A percentile compares a stretch with the other conserved stretches of the same genome.
phyloP scores from a whole-genome alignment of 2,113 vertebrate genomes.

The Isurus oxyrinchus region DNA sequence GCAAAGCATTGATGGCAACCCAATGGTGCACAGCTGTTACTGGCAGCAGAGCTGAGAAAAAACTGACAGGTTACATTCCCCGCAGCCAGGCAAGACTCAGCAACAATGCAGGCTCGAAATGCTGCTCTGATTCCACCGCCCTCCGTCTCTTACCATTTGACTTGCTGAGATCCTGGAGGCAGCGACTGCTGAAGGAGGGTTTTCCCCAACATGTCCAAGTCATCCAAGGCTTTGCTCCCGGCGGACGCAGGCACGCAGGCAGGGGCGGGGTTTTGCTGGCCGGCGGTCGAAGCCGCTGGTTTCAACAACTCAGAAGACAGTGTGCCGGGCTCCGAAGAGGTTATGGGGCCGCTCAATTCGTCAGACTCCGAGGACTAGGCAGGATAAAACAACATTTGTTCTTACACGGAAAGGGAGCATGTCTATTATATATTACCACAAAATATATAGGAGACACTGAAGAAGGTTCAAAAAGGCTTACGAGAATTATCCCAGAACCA shows the following conservation, averaged over 20 bases:
- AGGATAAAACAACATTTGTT: neutral
- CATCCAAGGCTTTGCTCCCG: slow-evolving; percentile 71
- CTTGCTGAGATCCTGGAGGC: slow-evolving; percentile 81
- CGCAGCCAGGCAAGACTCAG: neutral
- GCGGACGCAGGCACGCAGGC: slow-evolving; percentile 38
- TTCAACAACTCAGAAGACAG: slow-evolving; percentile 44
- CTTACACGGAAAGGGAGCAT: neutral
- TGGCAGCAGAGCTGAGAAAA: neutral
- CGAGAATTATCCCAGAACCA: neutral
- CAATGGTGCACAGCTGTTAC: neutral
- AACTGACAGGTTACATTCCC: neutral
- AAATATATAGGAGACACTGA: neutral
- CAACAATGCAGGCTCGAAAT: neutral
- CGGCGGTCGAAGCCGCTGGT: slow-evolving; percentile 48
- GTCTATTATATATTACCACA: neutral
- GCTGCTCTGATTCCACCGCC: neutral
- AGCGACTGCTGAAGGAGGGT: slow-evolving; percentile 84
- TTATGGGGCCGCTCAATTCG: slow-evolving; percentile 48
- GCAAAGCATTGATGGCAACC: neutral
- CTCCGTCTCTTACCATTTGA: slow-evolving; percentile 72
- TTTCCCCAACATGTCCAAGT: slow-evolving; percentile 85
- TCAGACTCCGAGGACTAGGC: slow-evolving; percentile 64
- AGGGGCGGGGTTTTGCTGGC: slow-evolving; percentile 42
- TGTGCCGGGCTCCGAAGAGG: slow-evolving; percentile 41
- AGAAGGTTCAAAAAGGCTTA: neutral